These are phyloP conservation scores for Pseudochirops cupreus DNA, from an alignment of 2,797 vertebrate species.

Conservation along the genomic window DNA sequence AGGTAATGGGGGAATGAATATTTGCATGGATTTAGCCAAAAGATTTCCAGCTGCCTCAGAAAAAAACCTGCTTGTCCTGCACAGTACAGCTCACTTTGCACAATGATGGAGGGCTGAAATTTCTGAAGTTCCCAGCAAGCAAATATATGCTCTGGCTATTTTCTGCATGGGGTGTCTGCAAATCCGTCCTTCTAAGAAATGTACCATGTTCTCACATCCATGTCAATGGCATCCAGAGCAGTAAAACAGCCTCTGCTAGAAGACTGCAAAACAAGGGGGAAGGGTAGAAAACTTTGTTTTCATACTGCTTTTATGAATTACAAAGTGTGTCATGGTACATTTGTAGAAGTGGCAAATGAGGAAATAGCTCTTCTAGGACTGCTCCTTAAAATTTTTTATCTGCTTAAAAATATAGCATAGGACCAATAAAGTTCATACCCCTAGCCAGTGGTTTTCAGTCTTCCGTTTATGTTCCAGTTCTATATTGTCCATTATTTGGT, in stretches of 20 bases:
- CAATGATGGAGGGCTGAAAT: slow-evolving; percentile 68
- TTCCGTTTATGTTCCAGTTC: slow-evolving; percentile 46
- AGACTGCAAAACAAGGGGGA: not conserved
- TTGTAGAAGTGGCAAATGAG: slow-evolving; percentile 65
- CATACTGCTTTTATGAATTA: slow-evolving; percentile 2
- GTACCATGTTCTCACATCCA: slow-evolving; percentile 54
- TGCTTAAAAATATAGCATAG: slow-evolving; percentile 67
- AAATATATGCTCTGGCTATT: slow-evolving; percentile 72
- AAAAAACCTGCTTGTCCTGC: slow-evolving; percentile 80
- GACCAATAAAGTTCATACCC: slow-evolving; percentile 48
- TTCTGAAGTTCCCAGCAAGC: slow-evolving; percentile 64
- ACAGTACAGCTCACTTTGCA: slow-evolving; percentile 67
- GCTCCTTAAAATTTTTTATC: slow-evolving; percentile 61
- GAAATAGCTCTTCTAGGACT: slow-evolving; percentile 51
- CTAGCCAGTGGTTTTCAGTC: slow-evolving; percentile 73
- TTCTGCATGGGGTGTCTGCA: slow-evolving; percentile 78
- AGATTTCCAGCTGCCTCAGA: slow-evolving; percentile 80
- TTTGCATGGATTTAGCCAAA: slow-evolving; percentile 85
- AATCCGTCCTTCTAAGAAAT: slow-evolving; percentile 72
- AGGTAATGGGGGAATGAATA: slow-evolving; percentile 80
- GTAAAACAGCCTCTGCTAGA: slow-evolving; percentile 25
- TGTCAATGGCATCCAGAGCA: not conserved
- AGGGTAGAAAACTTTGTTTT: slow-evolving; percentile 12
- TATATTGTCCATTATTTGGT: slow-evolving; percentile 18
- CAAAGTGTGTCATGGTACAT: slow-evolving; percentile 52